Evolutionary conservation across 2,888 invertebrate species (phyloP).

Genomic region (Hesperia comma): DNA sequence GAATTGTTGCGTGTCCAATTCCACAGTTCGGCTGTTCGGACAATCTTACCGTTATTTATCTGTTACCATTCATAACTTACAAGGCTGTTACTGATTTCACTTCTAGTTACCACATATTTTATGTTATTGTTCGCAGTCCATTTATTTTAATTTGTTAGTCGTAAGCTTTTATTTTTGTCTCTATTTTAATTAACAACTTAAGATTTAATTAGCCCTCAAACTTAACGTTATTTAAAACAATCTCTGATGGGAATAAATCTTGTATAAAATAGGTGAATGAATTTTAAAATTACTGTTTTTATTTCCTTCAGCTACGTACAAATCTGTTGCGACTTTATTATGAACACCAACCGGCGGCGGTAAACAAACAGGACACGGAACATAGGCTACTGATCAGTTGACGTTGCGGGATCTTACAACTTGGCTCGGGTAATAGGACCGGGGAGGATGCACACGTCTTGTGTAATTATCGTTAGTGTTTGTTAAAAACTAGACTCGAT

Average conservation of each 20-base stretch:
- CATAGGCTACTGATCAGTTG: neutral
- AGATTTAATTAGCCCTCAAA: too few species aligned
- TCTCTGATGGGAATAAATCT: too few species aligned
- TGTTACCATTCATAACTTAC: conserved; percentile 35
- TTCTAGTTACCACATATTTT: neutral
- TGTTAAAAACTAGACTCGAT: conserved; percentile 11
- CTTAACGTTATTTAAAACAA: too few species aligned
- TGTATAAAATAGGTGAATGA: too few species aligned
- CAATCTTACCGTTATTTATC: conserved; percentile 50
- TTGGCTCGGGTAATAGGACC: neutral
- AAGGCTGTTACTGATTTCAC: neutral
- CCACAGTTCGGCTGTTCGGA: conserved; percentile 45
- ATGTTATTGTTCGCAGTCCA: too few species aligned
- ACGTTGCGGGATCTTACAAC: neutral
- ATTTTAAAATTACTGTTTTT: neutral
- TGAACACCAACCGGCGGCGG: neutral
- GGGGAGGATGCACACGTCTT: conserved; percentile 4
- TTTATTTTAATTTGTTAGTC: too few species aligned
- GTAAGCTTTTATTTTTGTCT: too few species aligned
- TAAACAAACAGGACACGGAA: neutral
- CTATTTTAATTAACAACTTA: too few species aligned
- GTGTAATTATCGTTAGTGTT: conserved; percentile 44
- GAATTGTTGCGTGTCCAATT: conserved; percentile 52
- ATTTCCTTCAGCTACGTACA: neutral
- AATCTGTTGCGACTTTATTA: neutral